Conservation (phyloP, 53 echinoderm and acorn worm species). For the Holothuria leucospilota region DNA sequence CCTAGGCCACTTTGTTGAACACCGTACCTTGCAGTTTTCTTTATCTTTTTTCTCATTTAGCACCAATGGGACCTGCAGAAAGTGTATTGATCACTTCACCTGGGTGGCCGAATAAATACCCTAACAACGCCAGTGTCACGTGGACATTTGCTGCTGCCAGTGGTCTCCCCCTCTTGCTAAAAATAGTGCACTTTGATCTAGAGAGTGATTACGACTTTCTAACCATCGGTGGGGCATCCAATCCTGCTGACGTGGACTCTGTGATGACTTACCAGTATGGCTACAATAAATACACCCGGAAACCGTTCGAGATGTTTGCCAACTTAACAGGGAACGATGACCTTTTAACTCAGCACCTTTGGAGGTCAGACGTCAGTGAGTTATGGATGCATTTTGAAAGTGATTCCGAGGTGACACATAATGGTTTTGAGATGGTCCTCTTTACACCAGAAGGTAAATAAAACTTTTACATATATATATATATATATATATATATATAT, state of each 20-base stretch:
- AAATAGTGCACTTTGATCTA: conserved; percentile 9
- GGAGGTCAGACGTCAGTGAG: conserved; percentile 45
- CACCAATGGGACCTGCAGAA: neutral
- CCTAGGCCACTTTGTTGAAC: neutral
- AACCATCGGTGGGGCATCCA: conserved; percentile 17
- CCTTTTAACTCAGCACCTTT: neutral
- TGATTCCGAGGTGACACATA: neutral
- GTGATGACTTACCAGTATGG: conserved; percentile 24
- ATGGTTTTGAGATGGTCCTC: conserved; percentile 20
- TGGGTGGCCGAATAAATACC: conserved; percentile 42
- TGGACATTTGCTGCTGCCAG: conserved; percentile 21
- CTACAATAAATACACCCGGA: conserved; percentile 1
- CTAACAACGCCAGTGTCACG: conserved; percentile 30
- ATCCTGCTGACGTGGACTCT: neutral
- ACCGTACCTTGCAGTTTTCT: neutral
- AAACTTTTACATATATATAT: neutral
- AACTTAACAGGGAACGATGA: conserved; percentile 40
- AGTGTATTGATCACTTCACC: conserved; percentile 33
- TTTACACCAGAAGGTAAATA: conserved; percentile 30
- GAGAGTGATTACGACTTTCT: conserved; percentile 19
- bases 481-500: too few species aligned
- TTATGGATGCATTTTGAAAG: conserved; percentile 46
- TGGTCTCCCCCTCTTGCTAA: conserved; percentile 5
- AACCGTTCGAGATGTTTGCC: conserved; percentile 30
- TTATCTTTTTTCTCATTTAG: neutral